Evolutionary conservation across 2,797 vertebrate species (phyloP).

Genomic region (Neostethus bicornis): DNA sequence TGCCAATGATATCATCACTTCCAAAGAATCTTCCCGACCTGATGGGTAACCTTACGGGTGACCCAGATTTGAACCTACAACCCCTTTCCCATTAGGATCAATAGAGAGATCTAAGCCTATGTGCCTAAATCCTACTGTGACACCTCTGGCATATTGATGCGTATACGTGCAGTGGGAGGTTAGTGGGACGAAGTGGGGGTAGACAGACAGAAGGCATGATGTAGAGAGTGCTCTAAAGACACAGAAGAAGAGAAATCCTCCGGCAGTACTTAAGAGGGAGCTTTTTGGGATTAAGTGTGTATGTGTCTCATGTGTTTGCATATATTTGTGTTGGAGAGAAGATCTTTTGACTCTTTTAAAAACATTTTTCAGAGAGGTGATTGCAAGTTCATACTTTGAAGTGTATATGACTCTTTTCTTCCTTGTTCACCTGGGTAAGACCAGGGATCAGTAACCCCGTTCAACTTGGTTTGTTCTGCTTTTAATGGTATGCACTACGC

Average conservation of each 20-base stretch:
- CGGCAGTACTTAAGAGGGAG: slow-evolving; percentile 19
- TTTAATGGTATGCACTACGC: background rate
- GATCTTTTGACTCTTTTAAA: background rate
- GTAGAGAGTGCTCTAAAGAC: slow-evolving; percentile 30
- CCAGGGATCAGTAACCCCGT: background rate
- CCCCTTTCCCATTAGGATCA: slow-evolving; percentile 71
- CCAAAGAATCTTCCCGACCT: slow-evolving; percentile 70
- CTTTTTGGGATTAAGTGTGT: slow-evolving; percentile 1
- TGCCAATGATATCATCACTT: slow-evolving; percentile 67
- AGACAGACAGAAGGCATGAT: background rate
- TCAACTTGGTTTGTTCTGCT: slow-evolving; percentile 1
- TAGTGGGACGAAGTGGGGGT: slow-evolving; percentile 10
- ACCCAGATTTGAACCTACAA: slow-evolving; percentile 75
- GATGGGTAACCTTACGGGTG: slow-evolving; percentile 66
- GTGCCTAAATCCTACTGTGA: slow-evolving; percentile 67
- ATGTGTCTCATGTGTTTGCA: background rate
- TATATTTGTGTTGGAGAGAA: background rate
- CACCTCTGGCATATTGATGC: slow-evolving; percentile 69
- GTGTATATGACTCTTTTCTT: background rate
- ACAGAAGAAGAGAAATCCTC: slow-evolving; percentile 25
- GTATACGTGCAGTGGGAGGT: slow-evolving; percentile 33
- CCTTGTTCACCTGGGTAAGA: background rate
- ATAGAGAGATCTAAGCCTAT: slow-evolving; percentile 74
- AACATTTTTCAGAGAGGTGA: slow-evolving; percentile 25
- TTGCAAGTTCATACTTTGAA: slow-evolving; percentile 46